Conservation (phyloP, 1,140 invertebrate species). For the Eriosoma lanigerum region DNA sequence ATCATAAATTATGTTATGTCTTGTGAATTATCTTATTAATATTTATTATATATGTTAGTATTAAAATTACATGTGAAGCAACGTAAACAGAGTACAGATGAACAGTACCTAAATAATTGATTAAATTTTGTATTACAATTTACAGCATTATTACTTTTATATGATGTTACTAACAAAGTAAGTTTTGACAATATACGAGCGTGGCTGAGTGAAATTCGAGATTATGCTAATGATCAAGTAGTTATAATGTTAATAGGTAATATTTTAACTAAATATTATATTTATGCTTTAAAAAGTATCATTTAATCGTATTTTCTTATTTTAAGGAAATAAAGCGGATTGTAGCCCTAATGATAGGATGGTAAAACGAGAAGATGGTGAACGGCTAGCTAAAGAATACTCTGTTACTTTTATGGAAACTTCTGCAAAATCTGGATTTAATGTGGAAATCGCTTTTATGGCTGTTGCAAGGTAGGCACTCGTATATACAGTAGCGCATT, state of each 20-base stretch:
- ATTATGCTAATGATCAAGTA: slow-evolving; percentile 83
- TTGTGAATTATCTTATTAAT: too few relatives aligned
- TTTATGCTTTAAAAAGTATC: neutral
- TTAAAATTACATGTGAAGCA: too few relatives aligned
- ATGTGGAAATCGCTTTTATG: slow-evolving; percentile 79
- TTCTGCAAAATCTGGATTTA: slow-evolving; percentile 81
- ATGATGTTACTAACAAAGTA: slow-evolving; percentile 87
- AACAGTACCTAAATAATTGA: too few relatives aligned
- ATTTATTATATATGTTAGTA: too few relatives aligned
- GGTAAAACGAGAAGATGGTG: slow-evolving; percentile 77
- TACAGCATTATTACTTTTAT: slow-evolving; percentile 81
- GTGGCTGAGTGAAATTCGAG: slow-evolving; percentile 83
- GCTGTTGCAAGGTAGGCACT: slow-evolving; percentile 73
- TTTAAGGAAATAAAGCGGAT: slow-evolving; percentile 80
- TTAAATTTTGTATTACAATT: too few relatives aligned
- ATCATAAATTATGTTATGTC: too few relatives aligned
- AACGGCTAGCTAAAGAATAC: slow-evolving; percentile 77
- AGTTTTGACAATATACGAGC: slow-evolving; percentile 86
- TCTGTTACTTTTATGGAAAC: slow-evolving; percentile 86
- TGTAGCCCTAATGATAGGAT: slow-evolving; percentile 69
- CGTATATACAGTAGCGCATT: too few relatives aligned
- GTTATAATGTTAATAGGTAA: slow-evolving; percentile 86
- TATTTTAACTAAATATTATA: slow-evolving; percentile 53
- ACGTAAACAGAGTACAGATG: too few relatives aligned
- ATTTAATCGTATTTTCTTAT: neutral